Evolutionary conservation across 1,140 invertebrate genomes (phyloP), one percentile per base, ranked within the genome.

Genomic region (Orchesella cincta): DNA sequence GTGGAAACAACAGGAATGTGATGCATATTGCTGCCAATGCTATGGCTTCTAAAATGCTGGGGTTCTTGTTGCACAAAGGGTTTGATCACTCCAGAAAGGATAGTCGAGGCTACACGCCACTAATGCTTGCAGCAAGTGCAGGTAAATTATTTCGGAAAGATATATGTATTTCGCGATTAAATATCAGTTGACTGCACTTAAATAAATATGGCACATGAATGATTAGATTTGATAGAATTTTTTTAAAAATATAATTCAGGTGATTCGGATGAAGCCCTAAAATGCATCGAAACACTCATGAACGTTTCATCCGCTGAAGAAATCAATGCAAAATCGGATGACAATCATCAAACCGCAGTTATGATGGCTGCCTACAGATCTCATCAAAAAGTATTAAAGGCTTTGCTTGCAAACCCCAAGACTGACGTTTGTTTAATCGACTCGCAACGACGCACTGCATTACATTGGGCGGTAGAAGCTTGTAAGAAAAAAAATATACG

Each of bases 391-490:
- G 64, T 79, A 34, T n/a, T 79, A 0, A 28, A 71, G 18, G 52
- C 39, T 14, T 35, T 79, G 2, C 20, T 76, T 28, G 54, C 36
- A 1, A 46, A 75, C 39, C 35, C n/a, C 18, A 76, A 79, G 26
- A 75, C 74, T 12, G 78, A 79, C 62, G 51, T 79, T 57, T 79
- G 70, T 57, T 14, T 71, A 62, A n/a, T 67, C 26, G 74, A 79
- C 35, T 23, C 26, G 33, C 52, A 70, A 16, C 73, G 64, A 35
- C 67, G 74, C 51, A 79, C 78, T n/a, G 78, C 72, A 20, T 51
- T 79, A 16, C 78, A 79, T 23, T 76, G 72, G 29, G 75, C 71
- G 14, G 46, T 72, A 5, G 72, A 76, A 14, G 74, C 74, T 36
- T 76, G 77, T 78, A 75, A 71, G 73, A 46, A 1, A 75, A 71